Conservation (phyloP, 2,888 invertebrate genomes). For the Caenorhabditis japonica region DNA sequence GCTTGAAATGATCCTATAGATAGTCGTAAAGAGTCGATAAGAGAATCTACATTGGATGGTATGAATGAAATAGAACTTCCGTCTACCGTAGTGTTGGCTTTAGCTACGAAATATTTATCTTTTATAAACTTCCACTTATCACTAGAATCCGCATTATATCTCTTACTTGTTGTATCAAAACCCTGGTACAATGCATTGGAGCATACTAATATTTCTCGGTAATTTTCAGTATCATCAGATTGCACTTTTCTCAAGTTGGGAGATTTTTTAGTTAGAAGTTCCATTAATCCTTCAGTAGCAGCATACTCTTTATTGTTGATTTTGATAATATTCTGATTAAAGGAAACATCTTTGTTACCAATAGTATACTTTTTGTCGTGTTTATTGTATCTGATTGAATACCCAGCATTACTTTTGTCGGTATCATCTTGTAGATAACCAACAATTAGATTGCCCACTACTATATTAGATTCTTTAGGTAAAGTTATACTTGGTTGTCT, state of each 20-base stretch:
- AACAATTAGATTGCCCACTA: constrained; percentile 54
- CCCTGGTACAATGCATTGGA: constrained; percentile 60
- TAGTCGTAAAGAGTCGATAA: constrained; percentile 43
- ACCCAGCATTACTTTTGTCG: constrained; percentile 62
- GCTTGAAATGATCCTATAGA: constrained; percentile 59
- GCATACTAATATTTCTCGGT: constrained; percentile 54
- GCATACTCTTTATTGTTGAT: constrained; percentile 46
- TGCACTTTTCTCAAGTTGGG: constrained; percentile 42
- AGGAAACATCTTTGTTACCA: constrained; percentile 60
- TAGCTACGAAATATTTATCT: constrained; percentile 53
- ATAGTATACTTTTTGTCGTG: no score
- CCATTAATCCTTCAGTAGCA: constrained; percentile 58
- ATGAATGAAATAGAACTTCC: constrained; percentile 37
- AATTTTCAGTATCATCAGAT: constrained; percentile 52
- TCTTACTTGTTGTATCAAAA: constrained; percentile 56
- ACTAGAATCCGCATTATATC: constrained; percentile 65
- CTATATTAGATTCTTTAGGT: constrained; percentile 17
- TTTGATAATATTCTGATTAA: constrained; percentile 57
- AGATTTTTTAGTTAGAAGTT: constrained; percentile 62
- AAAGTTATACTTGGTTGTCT: constrained; percentile 27
- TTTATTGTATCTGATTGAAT: no score
- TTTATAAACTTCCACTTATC: no score
- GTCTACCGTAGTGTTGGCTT: constrained; percentile 1
- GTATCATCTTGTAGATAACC: constrained; percentile 59
- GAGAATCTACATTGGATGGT: constrained; percentile 48